Evolutionary conservation across 2,888 invertebrate species (phyloP).

Genomic region (Griposia aprilina): DNA sequence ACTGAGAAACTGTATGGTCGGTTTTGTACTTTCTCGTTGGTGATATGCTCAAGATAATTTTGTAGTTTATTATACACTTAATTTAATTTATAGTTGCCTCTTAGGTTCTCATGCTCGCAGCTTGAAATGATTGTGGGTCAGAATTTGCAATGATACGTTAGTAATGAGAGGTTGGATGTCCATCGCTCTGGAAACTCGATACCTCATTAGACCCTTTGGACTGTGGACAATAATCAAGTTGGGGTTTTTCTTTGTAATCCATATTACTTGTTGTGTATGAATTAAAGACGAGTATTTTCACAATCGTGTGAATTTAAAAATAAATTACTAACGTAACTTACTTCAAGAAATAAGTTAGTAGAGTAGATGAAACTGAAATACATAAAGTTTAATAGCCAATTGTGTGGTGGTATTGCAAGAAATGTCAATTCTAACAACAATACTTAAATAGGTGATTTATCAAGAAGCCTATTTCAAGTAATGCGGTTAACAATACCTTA

Average conservation of each 20-base stretch:
- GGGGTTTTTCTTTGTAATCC: neutral
- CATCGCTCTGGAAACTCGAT: conserved; percentile 24
- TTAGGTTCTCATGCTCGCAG: conserved; percentile 36
- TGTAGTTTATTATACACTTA: conserved; percentile 41
- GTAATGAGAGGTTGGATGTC: conserved; percentile 31
- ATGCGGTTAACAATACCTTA: neutral
- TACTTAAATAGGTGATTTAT: conserved; percentile 21
- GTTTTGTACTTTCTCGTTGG: conserved; percentile 45
- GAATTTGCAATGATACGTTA: conserved; percentile 34
- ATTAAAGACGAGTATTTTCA: neutral
- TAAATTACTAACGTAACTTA: neutral
- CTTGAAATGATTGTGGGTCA: conserved; percentile 28
- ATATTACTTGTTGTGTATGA: neutral
- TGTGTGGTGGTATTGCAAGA: neutral
- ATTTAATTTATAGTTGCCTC: conserved; percentile 32
- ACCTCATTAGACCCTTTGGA: conserved; percentile 24
- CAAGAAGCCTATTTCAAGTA: conserved; percentile 16
- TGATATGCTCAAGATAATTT: conserved; percentile 34
- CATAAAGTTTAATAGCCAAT: conserved; percentile 6
- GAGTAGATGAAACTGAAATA: neutral
- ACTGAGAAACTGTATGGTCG: conserved; percentile 16
- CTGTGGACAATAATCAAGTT: conserved; percentile 10
- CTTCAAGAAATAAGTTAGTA: neutral
- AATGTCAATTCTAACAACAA: conserved; percentile 2
- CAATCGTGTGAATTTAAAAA: conserved; percentile 1